phyloP scores from a whole-genome alignment of 2,113 vertebrate species.

The Petroica traversi region DNA sequence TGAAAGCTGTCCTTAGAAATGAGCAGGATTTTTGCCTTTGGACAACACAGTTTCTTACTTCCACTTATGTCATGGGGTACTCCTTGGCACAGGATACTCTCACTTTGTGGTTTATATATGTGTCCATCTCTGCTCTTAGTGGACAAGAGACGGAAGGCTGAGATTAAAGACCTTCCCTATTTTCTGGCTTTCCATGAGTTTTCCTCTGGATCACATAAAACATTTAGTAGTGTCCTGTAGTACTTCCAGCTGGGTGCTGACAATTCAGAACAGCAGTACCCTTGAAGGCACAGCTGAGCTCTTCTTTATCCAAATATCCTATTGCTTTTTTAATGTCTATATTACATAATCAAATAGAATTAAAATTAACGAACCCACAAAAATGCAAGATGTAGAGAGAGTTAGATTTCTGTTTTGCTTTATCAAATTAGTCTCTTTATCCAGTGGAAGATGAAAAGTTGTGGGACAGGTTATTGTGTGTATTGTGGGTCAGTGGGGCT shows the following conservation, averaged over 20 bases:
- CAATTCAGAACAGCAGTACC: neutral
- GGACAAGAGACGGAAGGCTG: neutral
- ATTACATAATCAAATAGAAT: neutral
- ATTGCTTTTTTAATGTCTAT: rapidly evolving
- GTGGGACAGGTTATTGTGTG: neutral
- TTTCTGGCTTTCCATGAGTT: neutral
- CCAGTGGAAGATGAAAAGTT: neutral
- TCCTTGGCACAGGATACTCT: neutral
- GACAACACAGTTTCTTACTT: neutral
- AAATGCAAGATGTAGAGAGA: rapidly evolving
- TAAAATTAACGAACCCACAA: neutral
- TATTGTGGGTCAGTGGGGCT: neutral
- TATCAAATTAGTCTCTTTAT: neutral
- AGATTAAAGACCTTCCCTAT: neutral
- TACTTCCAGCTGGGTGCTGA: neutral
- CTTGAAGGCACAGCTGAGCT: neutral
- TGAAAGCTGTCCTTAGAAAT: neutral
- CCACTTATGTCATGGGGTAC: neutral
- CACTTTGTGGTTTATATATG: rapidly evolving
- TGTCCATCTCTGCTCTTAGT: neutral
- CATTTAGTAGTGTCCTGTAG: neutral
- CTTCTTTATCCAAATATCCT: neutral
- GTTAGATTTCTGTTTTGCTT: neutral
- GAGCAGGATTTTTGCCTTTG: neutral
- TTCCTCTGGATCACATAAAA: neutral